Evolutionary conservation across 2,888 invertebrate genomes (phyloP).

Genomic region (Spilosoma lubricipeda): DNA sequence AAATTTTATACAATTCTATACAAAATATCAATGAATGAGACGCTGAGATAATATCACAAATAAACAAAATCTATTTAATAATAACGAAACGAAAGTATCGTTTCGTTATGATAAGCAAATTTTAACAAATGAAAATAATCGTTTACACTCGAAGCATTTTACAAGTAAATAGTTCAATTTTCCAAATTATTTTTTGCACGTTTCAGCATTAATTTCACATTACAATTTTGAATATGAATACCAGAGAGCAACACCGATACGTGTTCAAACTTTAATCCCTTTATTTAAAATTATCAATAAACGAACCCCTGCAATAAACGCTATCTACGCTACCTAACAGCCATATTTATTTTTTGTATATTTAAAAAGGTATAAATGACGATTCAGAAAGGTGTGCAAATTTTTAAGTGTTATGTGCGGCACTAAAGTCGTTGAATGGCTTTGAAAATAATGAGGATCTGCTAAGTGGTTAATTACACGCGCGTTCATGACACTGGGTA

Average conservation of each 20-base stretch:
- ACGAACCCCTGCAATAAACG: constrained; percentile 5
- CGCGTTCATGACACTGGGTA: background rate
- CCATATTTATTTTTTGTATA: background rate
- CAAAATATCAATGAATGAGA: background rate
- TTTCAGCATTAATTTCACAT: constrained; percentile 40
- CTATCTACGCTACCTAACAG: background rate
- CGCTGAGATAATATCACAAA: background rate
- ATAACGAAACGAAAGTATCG: background rate
- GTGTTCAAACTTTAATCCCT: constrained; percentile 24
- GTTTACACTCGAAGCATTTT: background rate
- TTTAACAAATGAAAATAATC: background rate
- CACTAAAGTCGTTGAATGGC: background rate
- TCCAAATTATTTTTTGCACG: constrained; percentile 17
- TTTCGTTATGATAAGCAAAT: background rate
- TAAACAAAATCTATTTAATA: background rate
- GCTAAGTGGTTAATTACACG: background rate
- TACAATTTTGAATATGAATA: constrained; percentile 44
- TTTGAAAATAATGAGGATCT: background rate
- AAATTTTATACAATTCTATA: no score
- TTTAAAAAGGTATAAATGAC: background rate
- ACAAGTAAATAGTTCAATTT: constrained; percentile 26
- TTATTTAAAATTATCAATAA: constrained; percentile 12
- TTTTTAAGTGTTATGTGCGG: background rate
- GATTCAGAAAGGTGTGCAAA: no score
- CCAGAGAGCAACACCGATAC: constrained; percentile 42